Evolutionary conservation across 2,888 invertebrate genomes (phyloP).

Genomic region (Tachystola acroxantha): DNA sequence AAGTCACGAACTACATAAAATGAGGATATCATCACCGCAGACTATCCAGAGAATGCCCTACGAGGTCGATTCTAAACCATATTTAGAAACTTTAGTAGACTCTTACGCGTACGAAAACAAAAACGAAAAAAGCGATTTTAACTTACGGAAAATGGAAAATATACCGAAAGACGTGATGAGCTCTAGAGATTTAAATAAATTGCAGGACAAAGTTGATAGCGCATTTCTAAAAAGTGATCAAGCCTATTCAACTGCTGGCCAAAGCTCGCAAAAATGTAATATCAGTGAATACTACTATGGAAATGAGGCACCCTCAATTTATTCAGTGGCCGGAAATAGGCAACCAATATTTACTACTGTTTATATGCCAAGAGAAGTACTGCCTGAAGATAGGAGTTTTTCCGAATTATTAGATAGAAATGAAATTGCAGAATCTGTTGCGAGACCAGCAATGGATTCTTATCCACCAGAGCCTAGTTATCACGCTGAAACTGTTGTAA

Average conservation of each 20-base stretch:
- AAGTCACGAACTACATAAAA: conserved; percentile 61
- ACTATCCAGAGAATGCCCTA: conserved; percentile 53
- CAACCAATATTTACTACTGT: conserved; percentile 86
- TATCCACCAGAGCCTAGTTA: conserved; percentile 77
- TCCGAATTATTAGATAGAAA: conserved; percentile 83
- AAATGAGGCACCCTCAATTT: conserved; percentile 82
- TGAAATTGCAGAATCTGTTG: conserved; percentile 63
- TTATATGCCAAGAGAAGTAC: conserved; percentile 82
- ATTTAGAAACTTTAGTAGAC: conserved; percentile 78
- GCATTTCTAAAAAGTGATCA: conserved; percentile 48
- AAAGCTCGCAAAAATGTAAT: conserved; percentile 48
- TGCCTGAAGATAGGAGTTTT: conserved; percentile 81
- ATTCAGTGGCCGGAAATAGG: conserved; percentile 86
- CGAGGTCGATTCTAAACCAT: conserved; percentile 65
- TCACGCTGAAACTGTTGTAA: conserved; percentile 76
- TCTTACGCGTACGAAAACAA: conserved; percentile 58
- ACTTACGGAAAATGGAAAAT: conserved; percentile 39
- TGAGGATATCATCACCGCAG: conserved; percentile 59
- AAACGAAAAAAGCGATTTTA: conserved; percentile 51
- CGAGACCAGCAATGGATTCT: conserved; percentile 49
- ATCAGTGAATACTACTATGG: conserved; percentile 64
- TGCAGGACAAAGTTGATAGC: conserved; percentile 48
- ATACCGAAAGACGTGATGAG: conserved; percentile 41
- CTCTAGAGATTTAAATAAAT: conserved; percentile 46
- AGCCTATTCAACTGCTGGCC: conserved; percentile 39